Percentiles rank a stretch among this genome's conserved stretches.
Evolutionary conservation across 2,113 vertebrate species (phyloP).

Genomic region (Caranx ignobilis): DNA sequence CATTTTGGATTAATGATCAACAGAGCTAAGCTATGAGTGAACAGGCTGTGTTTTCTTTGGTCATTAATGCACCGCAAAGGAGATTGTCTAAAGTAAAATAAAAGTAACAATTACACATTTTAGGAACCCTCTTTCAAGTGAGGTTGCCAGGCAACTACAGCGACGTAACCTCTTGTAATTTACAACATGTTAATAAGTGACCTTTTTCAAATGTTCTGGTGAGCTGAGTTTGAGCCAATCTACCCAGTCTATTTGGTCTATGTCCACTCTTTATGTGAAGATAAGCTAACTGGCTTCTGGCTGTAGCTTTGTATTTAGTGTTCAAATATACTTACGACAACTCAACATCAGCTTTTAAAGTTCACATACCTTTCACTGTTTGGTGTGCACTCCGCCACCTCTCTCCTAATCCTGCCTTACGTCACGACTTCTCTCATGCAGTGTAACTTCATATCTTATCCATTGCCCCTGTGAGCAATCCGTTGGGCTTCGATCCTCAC

Average conservation of each 20-base stretch:
- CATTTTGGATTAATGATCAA: background rate
- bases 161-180: too few species aligned
- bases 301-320: too few species aligned
- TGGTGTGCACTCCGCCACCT: background rate
- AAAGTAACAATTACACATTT: too few species aligned
- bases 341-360: background rate
- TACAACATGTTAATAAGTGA: too few species aligned
- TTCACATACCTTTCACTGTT: background rate
- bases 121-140: too few species aligned
- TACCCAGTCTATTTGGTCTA: background rate
- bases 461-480: conserved; percentile 22
- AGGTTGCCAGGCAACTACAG: too few species aligned
- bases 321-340: background rate
- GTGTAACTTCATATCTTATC: conserved; percentile 58
- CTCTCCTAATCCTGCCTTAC: background rate
- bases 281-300: too few species aligned
- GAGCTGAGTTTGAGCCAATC: background rate
- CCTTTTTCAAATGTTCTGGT: too few species aligned
- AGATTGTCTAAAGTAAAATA: too few species aligned
- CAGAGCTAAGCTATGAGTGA: background rate
- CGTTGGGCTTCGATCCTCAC: conserved; percentile 8
- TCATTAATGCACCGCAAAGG: too few species aligned
- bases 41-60: background rate
- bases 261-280: background rate
- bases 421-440: conserved; percentile 4